These are phyloP conservation scores for Gryllus longicercus DNA, from an alignment of 2,888 invertebrate genomes.

Conservation along the genomic window DNA sequence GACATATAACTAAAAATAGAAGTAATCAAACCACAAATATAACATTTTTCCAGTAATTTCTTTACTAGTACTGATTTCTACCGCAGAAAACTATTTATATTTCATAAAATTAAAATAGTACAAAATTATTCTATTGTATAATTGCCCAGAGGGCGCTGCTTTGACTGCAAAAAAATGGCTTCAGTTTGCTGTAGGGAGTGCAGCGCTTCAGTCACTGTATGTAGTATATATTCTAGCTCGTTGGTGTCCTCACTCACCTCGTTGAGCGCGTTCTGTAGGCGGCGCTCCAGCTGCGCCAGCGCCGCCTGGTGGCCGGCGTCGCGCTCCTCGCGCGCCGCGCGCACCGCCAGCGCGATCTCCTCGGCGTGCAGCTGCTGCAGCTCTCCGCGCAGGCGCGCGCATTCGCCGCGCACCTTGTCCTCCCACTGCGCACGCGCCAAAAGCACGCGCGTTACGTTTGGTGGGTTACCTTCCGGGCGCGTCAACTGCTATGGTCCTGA, in stretches of 20 bases:
- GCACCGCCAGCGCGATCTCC: slow-evolving; percentile 57
- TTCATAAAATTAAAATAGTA: too few species aligned
- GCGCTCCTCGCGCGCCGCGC: slow-evolving; percentile 55
- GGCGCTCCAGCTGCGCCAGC: slow-evolving; percentile 55
- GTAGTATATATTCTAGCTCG: not conserved
- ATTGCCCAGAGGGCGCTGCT: too few species aligned
- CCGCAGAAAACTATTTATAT: not conserved
- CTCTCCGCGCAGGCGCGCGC: slow-evolving; percentile 59
- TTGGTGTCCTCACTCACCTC: slow-evolving; percentile 48
- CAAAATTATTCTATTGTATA: too few species aligned
- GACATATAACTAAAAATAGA: too few species aligned
- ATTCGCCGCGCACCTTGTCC: slow-evolving; percentile 59
- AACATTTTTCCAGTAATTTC: not conserved
- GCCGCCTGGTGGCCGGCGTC: slow-evolving; percentile 42
- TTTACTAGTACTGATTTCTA: not conserved
- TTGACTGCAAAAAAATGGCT: too few species aligned
- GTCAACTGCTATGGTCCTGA: too few species aligned
- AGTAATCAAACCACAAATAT: too few species aligned
- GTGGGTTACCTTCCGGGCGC: too few species aligned
- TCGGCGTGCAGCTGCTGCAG: slow-evolving; percentile 59
- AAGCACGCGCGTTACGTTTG: slow-evolving; percentile 36
- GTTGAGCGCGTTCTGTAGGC: slow-evolving; percentile 50
- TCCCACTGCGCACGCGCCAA: slow-evolving; percentile 58
- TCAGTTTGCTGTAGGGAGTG: too few species aligned
- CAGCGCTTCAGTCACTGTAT: too few species aligned